Evolutionary conservation across 1,140 invertebrate genomes (phyloP).

Genomic region (Drosophila sucinea): DNA sequence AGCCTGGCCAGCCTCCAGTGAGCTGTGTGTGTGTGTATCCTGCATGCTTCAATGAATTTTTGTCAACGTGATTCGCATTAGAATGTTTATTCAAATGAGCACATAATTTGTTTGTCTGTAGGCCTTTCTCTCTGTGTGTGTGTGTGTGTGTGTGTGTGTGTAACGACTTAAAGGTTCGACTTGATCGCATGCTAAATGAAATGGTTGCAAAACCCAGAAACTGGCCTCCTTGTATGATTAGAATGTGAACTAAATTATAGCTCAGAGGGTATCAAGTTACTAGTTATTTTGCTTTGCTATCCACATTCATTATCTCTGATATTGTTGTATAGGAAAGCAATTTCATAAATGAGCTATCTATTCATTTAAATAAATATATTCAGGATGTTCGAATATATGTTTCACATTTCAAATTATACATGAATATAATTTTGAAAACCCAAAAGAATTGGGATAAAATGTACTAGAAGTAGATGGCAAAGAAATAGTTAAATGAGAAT

Average conservation of each 20-base stretch:
- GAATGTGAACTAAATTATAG: not conserved
- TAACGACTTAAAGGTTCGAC: slow-evolving; percentile 15
- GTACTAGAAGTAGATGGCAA: too few relatives aligned
- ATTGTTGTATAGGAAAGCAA: too few relatives aligned
- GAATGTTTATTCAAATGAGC: slow-evolving; percentile 81
- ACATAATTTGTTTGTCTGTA: slow-evolving; percentile 77
- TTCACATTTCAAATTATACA: too few relatives aligned
- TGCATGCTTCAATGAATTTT: slow-evolving; percentile 75
- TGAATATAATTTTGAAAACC: too few relatives aligned
- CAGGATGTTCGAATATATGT: too few relatives aligned
- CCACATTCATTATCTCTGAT: too few relatives aligned
- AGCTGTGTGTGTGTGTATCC: slow-evolving; percentile 36
- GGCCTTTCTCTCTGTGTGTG: slow-evolving; percentile 45
- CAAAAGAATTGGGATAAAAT: too few relatives aligned
- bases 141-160: slow-evolving; percentile 22
- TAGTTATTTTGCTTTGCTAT: too few relatives aligned
- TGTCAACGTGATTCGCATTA: slow-evolving; percentile 81
- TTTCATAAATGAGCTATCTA: too few relatives aligned
- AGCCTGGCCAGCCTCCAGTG: slow-evolving; percentile 19
- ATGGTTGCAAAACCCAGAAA: not conserved
- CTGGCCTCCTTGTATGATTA: not conserved
- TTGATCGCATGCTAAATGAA: slow-evolving; percentile 11
- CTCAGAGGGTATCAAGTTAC: slow-evolving; percentile 27
- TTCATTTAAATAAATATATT: too few relatives aligned
- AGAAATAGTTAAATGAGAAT: too few relatives aligned